These are phyloP conservation scores for Plecotus auritus DNA, from an alignment of 2,113 vertebrate species.

Conservation along the genomic window DNA sequence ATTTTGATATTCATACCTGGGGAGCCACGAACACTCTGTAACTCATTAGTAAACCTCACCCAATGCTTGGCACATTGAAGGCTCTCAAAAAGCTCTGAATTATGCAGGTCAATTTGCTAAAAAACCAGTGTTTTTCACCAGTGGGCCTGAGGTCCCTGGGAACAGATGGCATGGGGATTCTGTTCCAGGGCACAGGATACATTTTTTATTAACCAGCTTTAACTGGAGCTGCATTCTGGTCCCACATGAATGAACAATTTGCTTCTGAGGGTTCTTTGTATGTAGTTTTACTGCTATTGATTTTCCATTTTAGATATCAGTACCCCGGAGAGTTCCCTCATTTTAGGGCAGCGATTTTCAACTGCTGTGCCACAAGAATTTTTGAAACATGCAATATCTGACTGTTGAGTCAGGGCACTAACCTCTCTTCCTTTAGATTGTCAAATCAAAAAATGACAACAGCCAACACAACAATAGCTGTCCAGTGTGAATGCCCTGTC, in stretches of 20 bases:
- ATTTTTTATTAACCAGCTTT: constrained; percentile 33
- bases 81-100: neutral
- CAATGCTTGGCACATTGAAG: neutral
- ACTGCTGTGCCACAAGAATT: neutral
- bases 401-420: neutral
- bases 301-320: constrained; percentile 36
- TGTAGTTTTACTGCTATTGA: constrained; percentile 39
- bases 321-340: constrained; percentile 50
- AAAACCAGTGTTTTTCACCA: neutral
- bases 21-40: constrained; percentile 19
- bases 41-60: neutral
- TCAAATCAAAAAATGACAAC: neutral
- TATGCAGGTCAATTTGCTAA: neutral
- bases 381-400: neutral
- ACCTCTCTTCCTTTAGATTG: neutral
- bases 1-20: constrained; percentile 37
- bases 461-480: neutral
- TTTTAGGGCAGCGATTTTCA: neutral
- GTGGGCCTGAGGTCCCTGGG: neutral
- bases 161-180: neutral
- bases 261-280: constrained; percentile 46
- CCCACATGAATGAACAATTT: constrained; percentile 35
- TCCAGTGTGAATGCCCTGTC: neutral
- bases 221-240: neutral
- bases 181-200: neutral